Conservation (phyloP, 2,797 vertebrate species). For the Myoxocephalus aenaeus region DNA sequence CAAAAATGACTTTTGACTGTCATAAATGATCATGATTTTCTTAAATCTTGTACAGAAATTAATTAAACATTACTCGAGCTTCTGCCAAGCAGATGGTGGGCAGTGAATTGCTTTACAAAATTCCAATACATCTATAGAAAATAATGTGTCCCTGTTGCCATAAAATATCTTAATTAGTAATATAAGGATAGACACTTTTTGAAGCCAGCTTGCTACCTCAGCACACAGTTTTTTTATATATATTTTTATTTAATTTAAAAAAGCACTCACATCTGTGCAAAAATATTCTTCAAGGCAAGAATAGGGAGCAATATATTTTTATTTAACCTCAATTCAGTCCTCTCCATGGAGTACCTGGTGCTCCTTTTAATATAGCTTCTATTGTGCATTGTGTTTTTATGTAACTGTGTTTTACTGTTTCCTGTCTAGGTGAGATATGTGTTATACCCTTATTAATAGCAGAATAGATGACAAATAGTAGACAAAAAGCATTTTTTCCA, state of each 20-base stretch:
- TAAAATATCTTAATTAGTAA: background rate
- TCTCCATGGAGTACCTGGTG: background rate
- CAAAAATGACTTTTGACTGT: background rate
- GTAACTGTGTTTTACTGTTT: background rate
- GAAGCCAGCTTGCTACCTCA: background rate
- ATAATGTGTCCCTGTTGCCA: background rate
- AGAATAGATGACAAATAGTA: background rate
- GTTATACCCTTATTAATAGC: background rate
- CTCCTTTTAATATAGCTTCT: background rate
- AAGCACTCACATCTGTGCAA: background rate
- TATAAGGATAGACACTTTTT: background rate
- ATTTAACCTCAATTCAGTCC: background rate
- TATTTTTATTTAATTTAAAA: background rate
- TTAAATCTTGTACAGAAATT: slow-evolving; percentile 4
- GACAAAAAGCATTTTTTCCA: background rate
- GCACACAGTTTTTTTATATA: background rate
- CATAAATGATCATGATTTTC: background rate
- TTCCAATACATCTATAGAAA: background rate
- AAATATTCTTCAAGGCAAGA: background rate
- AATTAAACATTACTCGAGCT: background rate
- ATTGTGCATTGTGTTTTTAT: background rate
- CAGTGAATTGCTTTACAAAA: slow-evolving; percentile 4
- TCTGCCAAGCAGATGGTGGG: background rate
- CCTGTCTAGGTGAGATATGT: background rate
- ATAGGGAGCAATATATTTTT: background rate